Evolutionary conservation across 2,113 vertebrate species (phyloP).

Genomic region (Atractosteus spatula): DNA sequence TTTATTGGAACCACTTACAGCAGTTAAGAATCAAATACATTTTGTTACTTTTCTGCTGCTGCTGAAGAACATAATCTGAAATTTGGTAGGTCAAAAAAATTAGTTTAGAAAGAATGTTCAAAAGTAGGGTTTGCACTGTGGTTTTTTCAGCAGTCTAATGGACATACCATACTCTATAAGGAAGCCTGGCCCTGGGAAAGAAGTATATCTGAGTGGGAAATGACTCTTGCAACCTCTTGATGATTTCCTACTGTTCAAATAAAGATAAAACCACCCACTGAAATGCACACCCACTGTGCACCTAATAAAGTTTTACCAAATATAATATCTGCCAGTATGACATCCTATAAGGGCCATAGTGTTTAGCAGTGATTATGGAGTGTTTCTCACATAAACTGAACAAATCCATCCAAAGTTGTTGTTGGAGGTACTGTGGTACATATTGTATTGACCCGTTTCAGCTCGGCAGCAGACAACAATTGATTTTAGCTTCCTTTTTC

Average conservation of each 20-base stretch:
- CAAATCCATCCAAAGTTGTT: constrained; percentile 56
- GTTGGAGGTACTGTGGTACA: constrained; percentile 48
- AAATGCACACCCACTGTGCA: constrained; percentile 59
- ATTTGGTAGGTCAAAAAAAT: too few relatives aligned
- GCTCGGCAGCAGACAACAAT: constrained; percentile 42
- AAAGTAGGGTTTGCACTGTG: too few relatives aligned
- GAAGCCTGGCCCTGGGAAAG: constrained; percentile 39
- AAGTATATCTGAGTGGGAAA: constrained; percentile 49
- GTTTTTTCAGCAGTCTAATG: too few relatives aligned
- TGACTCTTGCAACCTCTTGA: constrained; percentile 42
- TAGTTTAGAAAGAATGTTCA: too few relatives aligned
- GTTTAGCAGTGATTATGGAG: constrained; percentile 53
- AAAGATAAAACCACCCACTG: constrained; percentile 58
- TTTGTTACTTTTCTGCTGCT: too few relatives aligned
- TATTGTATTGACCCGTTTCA: constrained; percentile 49
- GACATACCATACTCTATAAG: too few relatives aligned
- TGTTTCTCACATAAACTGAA: constrained; percentile 57
- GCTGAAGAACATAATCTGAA: too few relatives aligned
- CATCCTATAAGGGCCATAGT: constrained; percentile 45
- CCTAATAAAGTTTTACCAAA: constrained; percentile 61
- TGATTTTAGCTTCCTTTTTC: constrained; percentile 45
- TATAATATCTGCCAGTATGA: constrained; percentile 54
- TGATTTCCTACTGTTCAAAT: constrained; percentile 57
- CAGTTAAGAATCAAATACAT: too few relatives aligned
- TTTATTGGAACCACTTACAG: too few relatives aligned